Evolutionary conservation across 1,140 invertebrate species (phyloP), one percentile per base, ranked within the genome.

Genomic region (Cardiocondyla obscurior): DNA sequence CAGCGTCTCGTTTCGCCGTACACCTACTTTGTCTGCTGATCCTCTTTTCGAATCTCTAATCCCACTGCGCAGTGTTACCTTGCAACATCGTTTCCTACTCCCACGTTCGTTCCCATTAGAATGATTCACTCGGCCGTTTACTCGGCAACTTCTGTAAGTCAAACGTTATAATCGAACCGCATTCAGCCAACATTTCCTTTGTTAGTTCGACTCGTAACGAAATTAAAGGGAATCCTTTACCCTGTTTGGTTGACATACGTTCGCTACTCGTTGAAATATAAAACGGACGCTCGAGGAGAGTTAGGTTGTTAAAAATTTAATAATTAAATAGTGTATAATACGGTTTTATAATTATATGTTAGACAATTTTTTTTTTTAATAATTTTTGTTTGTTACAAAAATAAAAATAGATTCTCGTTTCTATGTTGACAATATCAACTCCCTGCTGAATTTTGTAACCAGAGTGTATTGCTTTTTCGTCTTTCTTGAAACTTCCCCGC

Each of bases 141-240:
- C 19, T 76, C 58, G 44, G 19, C 22, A 49, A 22, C 74, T 30
- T 67, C 62, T 65, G 74, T 36, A 79, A 79, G 74, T 79, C 62
- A 79, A 79, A 79, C 74, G 46, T 79, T 79, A 46, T 69, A 79
- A 79, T 79, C 74, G 74, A 65, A 53, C 46, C 64, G 46, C 53
- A 49, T 79, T 22, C 62, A 39, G 74, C n/a, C 62, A 36, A 39
- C 60, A 46, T 25, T 53, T 30, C 30, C 30, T 22, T 36, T 36
- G 46, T 30, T 67, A 39, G 46, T 69, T 7, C 19, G 22, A 74
- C 39, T 44, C n/a, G 58, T 60, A 49, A 28, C 44, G 62, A 53
- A 67, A 67, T 67, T 79, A 67, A 67, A 39, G 58, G 14, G 39
- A 3, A 67, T n/a, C 16, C 30, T 53, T 55, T 73, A 44, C 39